These are phyloP conservation scores for Tachina lurida DNA, from an alignment of 2,888 invertebrate species.

Conservation along the genomic window DNA sequence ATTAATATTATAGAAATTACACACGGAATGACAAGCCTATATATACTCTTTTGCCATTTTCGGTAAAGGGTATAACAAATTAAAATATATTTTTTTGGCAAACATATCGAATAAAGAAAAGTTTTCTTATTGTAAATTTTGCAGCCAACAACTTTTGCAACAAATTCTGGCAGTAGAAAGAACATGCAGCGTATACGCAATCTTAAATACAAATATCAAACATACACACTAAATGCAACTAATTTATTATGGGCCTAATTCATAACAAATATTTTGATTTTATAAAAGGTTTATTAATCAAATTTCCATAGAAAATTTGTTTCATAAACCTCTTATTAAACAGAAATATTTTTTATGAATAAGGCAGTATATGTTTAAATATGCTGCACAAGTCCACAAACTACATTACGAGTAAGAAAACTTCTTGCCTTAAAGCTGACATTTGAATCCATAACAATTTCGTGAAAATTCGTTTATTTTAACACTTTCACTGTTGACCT, in stretches of 20 bases:
- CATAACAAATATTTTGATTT: no score
- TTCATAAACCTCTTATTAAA: not conserved
- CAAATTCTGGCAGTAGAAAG: not conserved
- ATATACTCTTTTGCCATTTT: no score
- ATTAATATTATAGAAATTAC: no score
- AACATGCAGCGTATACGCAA: conserved; percentile 44
- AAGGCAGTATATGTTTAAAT: no score
- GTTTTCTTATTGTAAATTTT: not conserved
- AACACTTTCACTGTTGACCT: conserved; percentile 26
- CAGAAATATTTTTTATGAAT: no score
- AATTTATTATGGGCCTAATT: no score
- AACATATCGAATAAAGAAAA: not conserved
- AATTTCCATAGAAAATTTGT: not conserved
- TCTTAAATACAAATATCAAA: not conserved
- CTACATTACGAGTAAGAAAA: not conserved
- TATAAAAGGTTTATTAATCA: no score
- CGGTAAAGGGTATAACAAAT: no score
- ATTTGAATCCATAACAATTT: conserved; percentile 47
- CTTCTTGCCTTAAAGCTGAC: conserved; percentile 29
- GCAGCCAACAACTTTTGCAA: not conserved
- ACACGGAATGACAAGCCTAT: no score
- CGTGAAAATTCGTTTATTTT: not conserved
- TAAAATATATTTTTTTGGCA: no score
- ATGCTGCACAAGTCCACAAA: not conserved
- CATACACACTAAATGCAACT: conserved; percentile 46